These are phyloP conservation scores for Pyrgus malvae DNA, from an alignment of 2,888 invertebrate genomes.

Conservation along the genomic window DNA sequence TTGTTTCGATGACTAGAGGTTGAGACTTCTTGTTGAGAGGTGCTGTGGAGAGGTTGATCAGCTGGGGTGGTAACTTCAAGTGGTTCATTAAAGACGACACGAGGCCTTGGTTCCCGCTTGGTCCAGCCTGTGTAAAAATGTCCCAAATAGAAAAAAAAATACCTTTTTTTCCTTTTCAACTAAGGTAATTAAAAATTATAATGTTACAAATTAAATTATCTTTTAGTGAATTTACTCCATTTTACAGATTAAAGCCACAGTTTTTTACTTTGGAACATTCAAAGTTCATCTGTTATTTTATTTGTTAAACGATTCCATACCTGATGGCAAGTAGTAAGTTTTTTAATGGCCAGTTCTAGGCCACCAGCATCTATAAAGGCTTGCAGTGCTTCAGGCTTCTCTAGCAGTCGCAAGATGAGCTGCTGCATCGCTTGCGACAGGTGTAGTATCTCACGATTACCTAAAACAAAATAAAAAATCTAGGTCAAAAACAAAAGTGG, in stretches of 20 bases:
- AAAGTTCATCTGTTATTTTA: too few species aligned
- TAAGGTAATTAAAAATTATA: too few species aligned
- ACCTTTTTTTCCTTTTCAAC: too few species aligned
- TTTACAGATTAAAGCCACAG: too few species aligned
- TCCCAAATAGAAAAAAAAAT: neutral
- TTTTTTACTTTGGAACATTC: too few species aligned
- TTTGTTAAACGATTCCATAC: conserved; percentile 37
- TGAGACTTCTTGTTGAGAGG: conserved; percentile 69
- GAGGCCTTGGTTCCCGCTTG: conserved; percentile 85
- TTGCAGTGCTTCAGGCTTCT: conserved; percentile 87
- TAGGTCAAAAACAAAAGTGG: neutral
- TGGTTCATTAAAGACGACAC: conserved; percentile 85
- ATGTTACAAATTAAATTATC: too few species aligned
- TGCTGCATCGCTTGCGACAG: conserved; percentile 93
- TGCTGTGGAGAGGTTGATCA: conserved; percentile 77
- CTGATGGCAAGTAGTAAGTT: conserved; percentile 88
- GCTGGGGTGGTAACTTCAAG: conserved; percentile 76
- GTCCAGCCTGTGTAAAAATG: conserved; percentile 81
- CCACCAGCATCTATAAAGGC: conserved; percentile 90
- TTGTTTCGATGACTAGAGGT: conserved; percentile 81
- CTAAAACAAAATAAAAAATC: conserved; percentile 35
- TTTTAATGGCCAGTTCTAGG: conserved; percentile 88
- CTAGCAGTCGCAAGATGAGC: conserved; percentile 90
- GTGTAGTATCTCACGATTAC: conserved; percentile 59
- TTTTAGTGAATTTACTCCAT: too few species aligned